Evolutionary conservation across 2,113 vertebrate genomes (phyloP).

Genomic region (Syngnathoides biaculeatus): DNA sequence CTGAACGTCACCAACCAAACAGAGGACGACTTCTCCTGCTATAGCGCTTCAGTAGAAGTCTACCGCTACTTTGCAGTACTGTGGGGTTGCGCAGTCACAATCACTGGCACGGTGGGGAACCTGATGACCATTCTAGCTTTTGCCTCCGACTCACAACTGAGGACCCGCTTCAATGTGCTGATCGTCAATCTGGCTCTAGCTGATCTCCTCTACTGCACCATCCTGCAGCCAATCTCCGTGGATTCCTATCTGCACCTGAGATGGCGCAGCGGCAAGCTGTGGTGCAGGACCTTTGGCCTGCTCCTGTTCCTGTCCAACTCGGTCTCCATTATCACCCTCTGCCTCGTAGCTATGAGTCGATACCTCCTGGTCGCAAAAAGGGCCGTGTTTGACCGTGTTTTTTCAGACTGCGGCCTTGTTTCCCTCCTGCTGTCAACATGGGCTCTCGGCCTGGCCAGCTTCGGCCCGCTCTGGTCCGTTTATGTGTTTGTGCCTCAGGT

Average conservation of each 20-base stretch:
- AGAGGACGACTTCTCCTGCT: constrained; percentile 75
- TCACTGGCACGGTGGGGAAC: constrained; percentile 79
- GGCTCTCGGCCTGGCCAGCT: constrained; percentile 75
- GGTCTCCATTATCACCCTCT: constrained; percentile 83
- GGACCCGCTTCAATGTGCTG: constrained; percentile 83
- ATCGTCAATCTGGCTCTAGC: constrained; percentile 82
- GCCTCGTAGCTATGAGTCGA: constrained; percentile 78
- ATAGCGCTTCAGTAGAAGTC: constrained; percentile 71
- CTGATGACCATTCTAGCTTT: constrained; percentile 82
- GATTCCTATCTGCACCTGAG: constrained; percentile 83
- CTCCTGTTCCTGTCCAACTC: constrained; percentile 84
- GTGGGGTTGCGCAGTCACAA: constrained; percentile 76
- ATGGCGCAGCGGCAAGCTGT: constrained; percentile 75
- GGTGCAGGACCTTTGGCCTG: constrained; percentile 79
- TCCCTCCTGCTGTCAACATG: constrained; percentile 71
- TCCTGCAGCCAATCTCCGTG: constrained; percentile 81
- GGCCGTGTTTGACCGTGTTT: constrained; percentile 72
- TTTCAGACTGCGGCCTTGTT: constrained; percentile 63
- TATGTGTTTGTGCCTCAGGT: constrained; percentile 80
- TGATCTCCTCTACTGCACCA: constrained; percentile 81
- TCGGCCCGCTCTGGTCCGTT: constrained; percentile 77
- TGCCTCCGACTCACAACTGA: constrained; percentile 67
- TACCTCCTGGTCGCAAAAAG: constrained; percentile 79
- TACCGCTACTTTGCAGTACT: constrained; percentile 80
- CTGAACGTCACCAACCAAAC: constrained; percentile 56